phyloP scores from a whole-genome alignment of 2,888 invertebrate genomes.

The Tipula unca region DNA sequence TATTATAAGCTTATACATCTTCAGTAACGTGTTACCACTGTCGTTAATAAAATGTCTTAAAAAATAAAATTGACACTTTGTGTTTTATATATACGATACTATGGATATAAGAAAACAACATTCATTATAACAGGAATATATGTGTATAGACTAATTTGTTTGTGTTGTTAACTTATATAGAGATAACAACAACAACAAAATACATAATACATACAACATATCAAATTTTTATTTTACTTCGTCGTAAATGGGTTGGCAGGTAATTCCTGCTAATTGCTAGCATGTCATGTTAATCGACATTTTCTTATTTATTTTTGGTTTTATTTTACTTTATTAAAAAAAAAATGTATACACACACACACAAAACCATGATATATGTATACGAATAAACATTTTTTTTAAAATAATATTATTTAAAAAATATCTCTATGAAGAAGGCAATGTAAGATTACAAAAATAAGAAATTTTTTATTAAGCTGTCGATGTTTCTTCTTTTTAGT shows the following conservation, averaged over 20 bases:
- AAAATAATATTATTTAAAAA: background rate
- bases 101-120: too few relatives aligned
- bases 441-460: background rate
- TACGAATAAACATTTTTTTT: background rate
- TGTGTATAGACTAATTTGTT: background rate
- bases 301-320: background rate
- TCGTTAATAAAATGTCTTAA: background rate
- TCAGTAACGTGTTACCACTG: background rate
- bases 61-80: background rate
- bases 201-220: background rate
- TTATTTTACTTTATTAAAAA: background rate
- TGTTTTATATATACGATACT: background rate
- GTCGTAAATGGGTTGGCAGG: background rate
- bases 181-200: background rate
- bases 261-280: background rate
- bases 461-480: background rate
- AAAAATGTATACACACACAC: background rate
- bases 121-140: background rate
- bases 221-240: background rate
- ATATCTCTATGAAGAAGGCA: background rate
- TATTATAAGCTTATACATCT: too few relatives aligned
- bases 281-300: conserved; percentile 14
- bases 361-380: background rate
- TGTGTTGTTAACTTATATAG: background rate
- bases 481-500: background rate